Evolutionary conservation across 2,888 invertebrate genomes (phyloP), one percentile per base, ranked within the genome.

Genomic region (Dolomedes plantarius): DNA sequence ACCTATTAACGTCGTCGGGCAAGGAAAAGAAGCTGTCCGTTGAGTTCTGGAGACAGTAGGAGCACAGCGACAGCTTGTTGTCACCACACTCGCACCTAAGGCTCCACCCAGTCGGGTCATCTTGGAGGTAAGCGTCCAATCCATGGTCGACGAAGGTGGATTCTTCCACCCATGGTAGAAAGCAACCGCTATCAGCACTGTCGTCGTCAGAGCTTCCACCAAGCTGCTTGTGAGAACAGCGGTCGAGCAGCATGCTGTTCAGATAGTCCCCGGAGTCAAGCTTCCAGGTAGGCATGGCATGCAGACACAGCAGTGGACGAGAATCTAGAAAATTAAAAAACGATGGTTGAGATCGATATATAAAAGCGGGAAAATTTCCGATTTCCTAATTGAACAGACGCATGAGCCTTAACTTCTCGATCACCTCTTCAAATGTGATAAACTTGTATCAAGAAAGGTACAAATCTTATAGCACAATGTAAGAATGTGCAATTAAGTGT

Each of bases 91-190:
- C 83, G 13, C 83, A 83, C 27, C 68, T 32, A 0, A 77, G 83
- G n/a, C 77, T 83, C 83, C 83, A 83, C 0, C 83, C 83, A 0
- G 83, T 77, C 3, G 83, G 83, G 27, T 83, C 77, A 23, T 83
- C 83, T 19, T 77, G 77, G 5, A 83, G 50, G 68, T 83, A 83
- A 27, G 83, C 83, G 56, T 83, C 83, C 56, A 83, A 39, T n/a
- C n/a, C n/a, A n/a, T n/a, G n/a, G 27, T 72, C 83, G 2, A 72
- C 83, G 23, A 83, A 72, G 3, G 73, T 13, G 27, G 64, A 65
- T 23, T 77, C 77, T 28, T 77, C 83, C 29, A 82, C 46, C 83
- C 83, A 83, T 0, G 73, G 73, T 5, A 80, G 32, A 19, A 32
- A 67, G n/a, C 46, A 39, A 0, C 73, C 65, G 56, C 68, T 68